phyloP scores from a whole-genome alignment of 1,140 invertebrate genomes.

The Saccostrea cuccullata region DNA sequence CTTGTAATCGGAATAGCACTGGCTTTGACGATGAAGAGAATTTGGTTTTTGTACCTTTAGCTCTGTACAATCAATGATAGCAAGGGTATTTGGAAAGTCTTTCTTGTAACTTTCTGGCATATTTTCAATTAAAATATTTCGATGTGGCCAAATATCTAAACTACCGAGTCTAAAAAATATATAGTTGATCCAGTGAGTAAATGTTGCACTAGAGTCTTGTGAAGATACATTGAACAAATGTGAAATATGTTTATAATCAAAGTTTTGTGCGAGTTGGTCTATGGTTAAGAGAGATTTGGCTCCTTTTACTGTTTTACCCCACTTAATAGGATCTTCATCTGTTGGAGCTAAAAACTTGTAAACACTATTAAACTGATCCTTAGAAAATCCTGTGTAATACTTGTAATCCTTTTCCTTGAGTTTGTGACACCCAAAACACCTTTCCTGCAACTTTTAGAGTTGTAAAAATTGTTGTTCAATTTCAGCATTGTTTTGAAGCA shows the following conservation, averaged over 20 bases:
- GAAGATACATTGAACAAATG: constrained; percentile 34
- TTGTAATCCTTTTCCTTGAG: too few relatives aligned
- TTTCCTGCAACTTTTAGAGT: background rate
- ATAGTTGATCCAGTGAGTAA: constrained; percentile 51
- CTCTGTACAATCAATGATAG: constrained; percentile 53
- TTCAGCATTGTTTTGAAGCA: background rate
- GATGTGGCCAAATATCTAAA: constrained; percentile 42
- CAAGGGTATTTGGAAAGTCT: constrained; percentile 42
- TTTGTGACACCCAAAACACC: background rate
- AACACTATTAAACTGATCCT: background rate
- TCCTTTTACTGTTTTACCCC: constrained; percentile 6
- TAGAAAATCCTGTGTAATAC: too few relatives aligned
- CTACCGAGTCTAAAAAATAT: constrained; percentile 46
- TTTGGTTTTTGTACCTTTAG: constrained; percentile 43
- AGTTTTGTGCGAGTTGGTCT: constrained; percentile 44
- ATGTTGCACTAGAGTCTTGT: constrained; percentile 46
- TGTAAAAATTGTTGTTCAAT: background rate
- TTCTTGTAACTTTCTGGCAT: constrained; percentile 49
- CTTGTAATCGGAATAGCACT: constrained; percentile 62
- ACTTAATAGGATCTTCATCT: constrained; percentile 8
- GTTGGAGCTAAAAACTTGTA: background rate
- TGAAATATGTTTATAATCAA: constrained; percentile 38
- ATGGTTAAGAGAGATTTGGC: background rate
- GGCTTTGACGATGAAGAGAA: constrained; percentile 43
- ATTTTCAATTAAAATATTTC: constrained; percentile 33